Percentiles rank a stretch among this genome's conserved stretches.
Conservation (phyloP, 2,888 invertebrate genomes). For the Oligia latruncula region DNA sequence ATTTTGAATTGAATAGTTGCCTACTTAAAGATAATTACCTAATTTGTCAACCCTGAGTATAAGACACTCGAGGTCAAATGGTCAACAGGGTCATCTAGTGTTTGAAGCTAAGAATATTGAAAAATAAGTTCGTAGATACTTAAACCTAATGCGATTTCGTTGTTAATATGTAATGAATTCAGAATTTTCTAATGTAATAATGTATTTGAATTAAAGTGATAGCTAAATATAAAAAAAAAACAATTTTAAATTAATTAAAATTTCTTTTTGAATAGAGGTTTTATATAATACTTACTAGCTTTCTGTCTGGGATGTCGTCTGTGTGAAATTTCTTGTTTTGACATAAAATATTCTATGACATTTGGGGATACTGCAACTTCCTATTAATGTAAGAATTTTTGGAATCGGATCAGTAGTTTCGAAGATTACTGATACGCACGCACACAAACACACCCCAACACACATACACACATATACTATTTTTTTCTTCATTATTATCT, state of each 20-base stretch:
- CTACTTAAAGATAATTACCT: conserved; percentile 24
- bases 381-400: background rate
- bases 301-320: background rate
- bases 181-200: background rate
- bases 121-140: background rate
- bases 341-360: background rate
- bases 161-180: conserved; percentile 3
- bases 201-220: too few relatives aligned
- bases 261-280: background rate
- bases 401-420: background rate
- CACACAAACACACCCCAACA: too few relatives aligned
- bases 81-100: conserved; percentile 9
- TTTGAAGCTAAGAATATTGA: conserved; percentile 19
- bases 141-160: conserved; percentile 18
- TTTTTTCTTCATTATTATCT: too few relatives aligned
- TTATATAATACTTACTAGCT: background rate
- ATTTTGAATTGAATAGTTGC: conserved; percentile 25
- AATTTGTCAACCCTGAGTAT: conserved; percentile 20
- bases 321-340: background rate
- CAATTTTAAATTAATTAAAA: too few relatives aligned
- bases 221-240: too few relatives aligned
- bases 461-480: too few relatives aligned
- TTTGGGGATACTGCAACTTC: background rate
- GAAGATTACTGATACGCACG: background rate
- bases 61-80: conserved; percentile 22